Base-by-base conservation (phyloP, 2,113 vertebrate genomes). In the Aphyosemion australe region DNA sequence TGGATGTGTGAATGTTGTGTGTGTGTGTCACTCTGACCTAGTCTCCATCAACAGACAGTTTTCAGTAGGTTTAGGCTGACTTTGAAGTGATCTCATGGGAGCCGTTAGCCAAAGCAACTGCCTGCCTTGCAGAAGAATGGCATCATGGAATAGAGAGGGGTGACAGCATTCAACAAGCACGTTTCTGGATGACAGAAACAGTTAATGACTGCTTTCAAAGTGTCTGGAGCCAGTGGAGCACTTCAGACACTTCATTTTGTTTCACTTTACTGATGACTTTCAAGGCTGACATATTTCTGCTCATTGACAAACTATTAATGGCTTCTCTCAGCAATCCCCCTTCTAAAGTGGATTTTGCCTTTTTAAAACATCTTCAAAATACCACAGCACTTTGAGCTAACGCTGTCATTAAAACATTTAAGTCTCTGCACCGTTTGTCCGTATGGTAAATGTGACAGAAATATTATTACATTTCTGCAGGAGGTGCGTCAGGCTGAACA, bases 81-180 rank as follows among this genome's bases (percentile, higher is more conserved):
- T 88, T 90, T 88, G 82, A 90, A 76, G 79, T 89, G 87, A 91
- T 78, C 89, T 91, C 89, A 87, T 62, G 75, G 84, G 89, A 85
- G 62, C 72, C 74, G 72, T 91, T 84, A 87, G 84, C 77, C 68
- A 73, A 67, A 72, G 83, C 39, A 84, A 72, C 42, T 32, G 71
- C 19, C 34, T 16, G 39, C 69, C 73, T 50, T 41, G 42, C 61
- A 76, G 69, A 70, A 71, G 72, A 80, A 82, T 84, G 76, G 72
- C 81, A 90, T 88, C 88, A 88, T 85, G 66, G 84, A 91, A 87
- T 20, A 78, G 43, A 75, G 39, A 45, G 43, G 20, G 64, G 61
- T 88, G 82, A 89, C 86, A 85, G 71, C 78, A 66, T 76, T 75
- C 51, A 76, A 7, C 31, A 18, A 45, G 57, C 70, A 89, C 65